Conservation (phyloP, 2,113 vertebrate species). For the Takifugu bimaculatus region DNA sequence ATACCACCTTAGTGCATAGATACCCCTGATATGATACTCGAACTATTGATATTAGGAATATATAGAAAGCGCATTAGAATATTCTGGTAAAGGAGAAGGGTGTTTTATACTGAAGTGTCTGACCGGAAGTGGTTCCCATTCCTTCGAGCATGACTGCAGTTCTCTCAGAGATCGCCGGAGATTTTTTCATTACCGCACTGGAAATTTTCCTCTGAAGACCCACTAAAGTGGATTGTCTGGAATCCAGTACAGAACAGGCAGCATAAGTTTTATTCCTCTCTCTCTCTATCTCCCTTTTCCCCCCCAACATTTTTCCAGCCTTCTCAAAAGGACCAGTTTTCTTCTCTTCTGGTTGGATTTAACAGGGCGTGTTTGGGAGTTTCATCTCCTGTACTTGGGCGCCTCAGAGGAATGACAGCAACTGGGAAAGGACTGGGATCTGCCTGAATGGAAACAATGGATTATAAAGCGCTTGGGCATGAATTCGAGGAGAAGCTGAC, state of each 20-base stretch:
- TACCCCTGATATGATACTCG: background rate
- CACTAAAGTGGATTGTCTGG: constrained; percentile 4
- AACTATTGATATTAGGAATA: background rate
- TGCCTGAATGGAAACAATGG: constrained; percentile 69
- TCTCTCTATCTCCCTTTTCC: background rate
- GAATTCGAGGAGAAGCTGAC: constrained; percentile 70
- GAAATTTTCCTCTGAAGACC: constrained; percentile 37
- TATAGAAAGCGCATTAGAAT: background rate
- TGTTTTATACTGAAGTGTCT: constrained; percentile 8
- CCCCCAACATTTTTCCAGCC: background rate
- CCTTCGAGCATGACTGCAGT: background rate
- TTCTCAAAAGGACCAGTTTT: background rate
- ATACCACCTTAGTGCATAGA: too few species aligned
- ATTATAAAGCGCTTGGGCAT: constrained; percentile 68
- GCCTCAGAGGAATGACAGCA: constrained; percentile 74
- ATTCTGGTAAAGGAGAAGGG: too few species aligned
- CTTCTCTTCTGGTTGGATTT: constrained; percentile 36
- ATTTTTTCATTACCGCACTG: constrained; percentile 36
- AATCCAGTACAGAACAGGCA: background rate
- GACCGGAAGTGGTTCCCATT: background rate
- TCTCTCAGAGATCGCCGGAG: background rate
- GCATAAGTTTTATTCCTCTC: background rate
- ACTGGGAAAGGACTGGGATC: constrained; percentile 49
- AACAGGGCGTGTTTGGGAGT: constrained; percentile 70
- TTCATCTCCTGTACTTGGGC: constrained; percentile 52